These are phyloP conservation scores for Loxodonta africana DNA, from an alignment of 2,113 vertebrate genomes.

Conservation along the genomic window DNA sequence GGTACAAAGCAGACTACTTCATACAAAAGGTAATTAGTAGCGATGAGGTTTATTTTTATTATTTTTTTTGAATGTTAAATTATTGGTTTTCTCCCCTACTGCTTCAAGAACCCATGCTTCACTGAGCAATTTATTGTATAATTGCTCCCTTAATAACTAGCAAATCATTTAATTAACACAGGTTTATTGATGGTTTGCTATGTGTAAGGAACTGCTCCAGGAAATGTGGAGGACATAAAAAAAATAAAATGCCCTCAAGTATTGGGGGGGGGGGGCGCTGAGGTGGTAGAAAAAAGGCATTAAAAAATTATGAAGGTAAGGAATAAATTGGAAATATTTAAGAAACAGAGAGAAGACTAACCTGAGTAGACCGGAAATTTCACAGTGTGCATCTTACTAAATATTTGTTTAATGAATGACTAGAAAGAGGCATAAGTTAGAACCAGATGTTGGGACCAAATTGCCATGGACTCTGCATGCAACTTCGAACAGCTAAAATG, in stretches of 20 bases:
- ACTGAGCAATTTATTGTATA: conserved; percentile 14
- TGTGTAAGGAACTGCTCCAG: conserved; percentile 1
- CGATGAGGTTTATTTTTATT: conserved; percentile 22
- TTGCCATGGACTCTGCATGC: background rate
- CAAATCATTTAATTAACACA: conserved; percentile 53
- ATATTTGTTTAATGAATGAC: background rate
- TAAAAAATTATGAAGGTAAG: background rate
- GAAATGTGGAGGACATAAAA: conserved; percentile 24
- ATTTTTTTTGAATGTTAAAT: conserved; percentile 42
- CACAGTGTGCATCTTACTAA: background rate
- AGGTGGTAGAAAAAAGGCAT: background rate
- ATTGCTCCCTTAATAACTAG: conserved; percentile 56
- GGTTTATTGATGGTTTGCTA: background rate
- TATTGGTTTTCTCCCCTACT: conserved; percentile 30
- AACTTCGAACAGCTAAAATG: background rate
- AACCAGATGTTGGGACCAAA: background rate
- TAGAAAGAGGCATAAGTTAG: accelerated
- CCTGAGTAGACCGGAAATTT: background rate
- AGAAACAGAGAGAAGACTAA: background rate
- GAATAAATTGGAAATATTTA: background rate
- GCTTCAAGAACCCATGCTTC: conserved; percentile 48
- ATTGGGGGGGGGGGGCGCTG: background rate
- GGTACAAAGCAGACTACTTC: conserved; percentile 57
- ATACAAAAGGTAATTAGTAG: background rate
- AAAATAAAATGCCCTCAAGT: conserved; percentile 40